Conservation (phyloP, 2,113 vertebrate species). For the Passerina amoena region DNA sequence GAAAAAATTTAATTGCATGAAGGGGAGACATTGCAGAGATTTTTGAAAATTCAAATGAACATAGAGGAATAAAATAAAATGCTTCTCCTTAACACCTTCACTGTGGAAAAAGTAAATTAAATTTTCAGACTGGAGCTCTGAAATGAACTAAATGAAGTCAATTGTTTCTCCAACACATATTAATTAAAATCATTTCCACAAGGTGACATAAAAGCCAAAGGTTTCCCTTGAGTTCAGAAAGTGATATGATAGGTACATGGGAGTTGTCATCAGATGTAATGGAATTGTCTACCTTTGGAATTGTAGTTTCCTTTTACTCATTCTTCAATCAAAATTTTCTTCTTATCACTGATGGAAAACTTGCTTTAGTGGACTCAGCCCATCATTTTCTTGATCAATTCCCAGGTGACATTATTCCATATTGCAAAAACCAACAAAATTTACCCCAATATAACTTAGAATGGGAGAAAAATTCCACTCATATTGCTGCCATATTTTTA, state of each 20-base stretch:
- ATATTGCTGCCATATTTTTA: background rate
- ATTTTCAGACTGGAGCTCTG: background rate
- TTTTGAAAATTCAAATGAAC: background rate
- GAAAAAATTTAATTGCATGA: background rate
- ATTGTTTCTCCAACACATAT: background rate
- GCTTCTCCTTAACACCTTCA: rapidly evolving
- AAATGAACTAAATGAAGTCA: background rate
- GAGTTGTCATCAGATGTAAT: background rate
- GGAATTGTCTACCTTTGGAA: background rate
- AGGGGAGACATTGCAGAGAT: rapidly evolving
- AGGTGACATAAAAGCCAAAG: background rate
- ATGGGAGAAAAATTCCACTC: background rate
- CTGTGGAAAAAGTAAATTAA: background rate
- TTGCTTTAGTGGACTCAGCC: background rate
- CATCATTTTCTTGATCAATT: background rate
- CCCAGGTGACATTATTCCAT: background rate
- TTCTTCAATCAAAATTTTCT: background rate
- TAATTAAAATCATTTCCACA: background rate
- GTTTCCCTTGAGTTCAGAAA: background rate
- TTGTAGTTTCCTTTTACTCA: background rate
- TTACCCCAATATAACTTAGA: too few species aligned
- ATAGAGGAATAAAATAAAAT: background rate
- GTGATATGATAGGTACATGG: background rate
- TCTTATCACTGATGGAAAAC: rapidly evolving
- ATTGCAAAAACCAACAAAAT: background rate